Base-by-base conservation (phyloP, 2,888 invertebrate genomes). In the Cerastis leucographa region DNA sequence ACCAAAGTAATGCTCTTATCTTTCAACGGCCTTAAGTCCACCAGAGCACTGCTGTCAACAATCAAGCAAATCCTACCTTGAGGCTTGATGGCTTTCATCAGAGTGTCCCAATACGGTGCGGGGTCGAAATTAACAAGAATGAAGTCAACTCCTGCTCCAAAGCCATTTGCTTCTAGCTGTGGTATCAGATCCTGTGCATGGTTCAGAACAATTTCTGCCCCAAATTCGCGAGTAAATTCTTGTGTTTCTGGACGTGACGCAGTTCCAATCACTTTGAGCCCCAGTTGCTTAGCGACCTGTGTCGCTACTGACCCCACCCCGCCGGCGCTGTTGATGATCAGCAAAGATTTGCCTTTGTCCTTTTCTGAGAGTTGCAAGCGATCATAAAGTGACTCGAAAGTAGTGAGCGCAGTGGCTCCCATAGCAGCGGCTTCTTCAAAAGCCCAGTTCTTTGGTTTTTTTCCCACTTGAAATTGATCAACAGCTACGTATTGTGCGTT, bases 361-460 rank as follows among this genome's bases (percentile, higher is more conserved):
- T 94, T 94, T n/a, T 93, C 93, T n/a, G 95, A 91, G 35, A 96
- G 61, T 29, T 91, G 74, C 54, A 96, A 80, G 6, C 96, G 92
- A 68, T 96, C 96, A 81, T 90, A 93, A 22, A 96, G 76, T 29
- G 94, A 89, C 84, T 96, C 96, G 77, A 92, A 94, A 19, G 96
- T 95, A 3, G 96, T 95, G 7, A 94, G 91, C 14, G 94, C 81
- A 5, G 93, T 94, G 29, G 95, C 86, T 17, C 96, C 96, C 93
- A 96, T 94, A 0, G 96, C 95, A 49, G 96, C 96, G 11, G 96
- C 95, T 91, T 96, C 90, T 85, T 95, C 95, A 81, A 95, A 96
- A 1, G 94, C 90, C 35, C 96, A 88, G 40, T 87, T 92, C 68
- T 93, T 94, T 4, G 96, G 96, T 85, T 96, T 96, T 4, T 71